Conservation (phyloP, 2,888 invertebrate species). For the Dusona sp. region DNA sequence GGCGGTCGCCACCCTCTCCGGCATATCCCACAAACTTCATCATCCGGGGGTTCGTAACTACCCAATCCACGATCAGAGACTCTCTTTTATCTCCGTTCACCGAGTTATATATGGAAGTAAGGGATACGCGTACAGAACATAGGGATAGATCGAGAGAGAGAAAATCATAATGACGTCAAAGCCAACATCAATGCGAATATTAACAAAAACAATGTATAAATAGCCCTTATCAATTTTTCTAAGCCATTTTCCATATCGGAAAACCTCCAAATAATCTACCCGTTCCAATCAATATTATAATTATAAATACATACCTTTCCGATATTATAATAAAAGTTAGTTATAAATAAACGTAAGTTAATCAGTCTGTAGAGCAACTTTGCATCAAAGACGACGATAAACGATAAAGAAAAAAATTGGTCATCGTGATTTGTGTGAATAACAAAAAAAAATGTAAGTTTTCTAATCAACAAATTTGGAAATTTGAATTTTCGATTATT, state of each 20-base stretch:
- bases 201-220: not conserved
- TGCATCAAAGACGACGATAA: too few species aligned
- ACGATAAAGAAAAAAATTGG: too few species aligned
- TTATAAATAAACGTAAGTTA: not conserved
- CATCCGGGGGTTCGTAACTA: constrained; percentile 58
- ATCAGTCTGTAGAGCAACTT: not conserved
- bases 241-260: not conserved
- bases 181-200: not conserved
- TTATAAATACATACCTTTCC: not conserved
- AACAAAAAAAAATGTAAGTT: too few species aligned
- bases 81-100: constrained; percentile 25
- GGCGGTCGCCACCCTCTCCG: constrained; percentile 64
- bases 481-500: too few species aligned
- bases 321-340: not conserved
- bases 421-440: too few species aligned
- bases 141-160: not conserved
- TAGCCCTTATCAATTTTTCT: not conserved
- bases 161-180: not conserved
- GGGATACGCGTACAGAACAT: not conserved
- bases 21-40: constrained; percentile 20
- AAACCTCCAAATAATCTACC: not conserved
- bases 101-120: not conserved
- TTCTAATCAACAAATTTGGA: too few species aligned
- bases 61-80: constrained; percentile 56
- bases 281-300: not conserved